phyloP scores from a whole-genome alignment of 2,113 vertebrate species.

The Sialia sialis region DNA sequence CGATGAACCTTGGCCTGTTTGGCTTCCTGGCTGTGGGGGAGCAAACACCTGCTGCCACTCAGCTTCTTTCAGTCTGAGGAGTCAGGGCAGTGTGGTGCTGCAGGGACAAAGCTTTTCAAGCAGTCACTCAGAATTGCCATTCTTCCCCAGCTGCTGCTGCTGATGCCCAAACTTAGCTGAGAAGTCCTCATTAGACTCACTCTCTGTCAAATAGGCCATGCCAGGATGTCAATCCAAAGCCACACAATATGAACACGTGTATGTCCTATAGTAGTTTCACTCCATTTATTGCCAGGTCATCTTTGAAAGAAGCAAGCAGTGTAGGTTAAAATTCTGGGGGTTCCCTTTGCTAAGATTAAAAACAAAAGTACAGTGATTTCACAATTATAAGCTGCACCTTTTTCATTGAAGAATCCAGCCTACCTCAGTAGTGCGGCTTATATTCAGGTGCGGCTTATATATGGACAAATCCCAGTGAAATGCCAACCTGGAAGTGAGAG shows the following conservation, averaged over 20 bases:
- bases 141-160: not conserved
- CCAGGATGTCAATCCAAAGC: not conserved
- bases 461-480: too few relatives aligned
- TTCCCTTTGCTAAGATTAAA: not conserved
- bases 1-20: rapidly evolving
- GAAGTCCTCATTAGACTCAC: not conserved
- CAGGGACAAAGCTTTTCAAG: not conserved
- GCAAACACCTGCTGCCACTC: too few relatives aligned
- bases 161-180: not conserved
- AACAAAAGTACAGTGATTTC: not conserved
- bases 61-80: not conserved
- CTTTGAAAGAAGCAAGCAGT: not conserved
- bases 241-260: rapidly evolving
- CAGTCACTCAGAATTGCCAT: not conserved
- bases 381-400: too few relatives aligned
- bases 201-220: not conserved
- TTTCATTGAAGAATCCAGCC: too few relatives aligned
- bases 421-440: too few relatives aligned
- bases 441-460: too few relatives aligned
- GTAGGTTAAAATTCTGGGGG: not conserved
- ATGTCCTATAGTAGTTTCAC: not conserved
- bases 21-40: not conserved
- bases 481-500: too few relatives aligned
- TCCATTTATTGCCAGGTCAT: not conserved
- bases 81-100: not conserved